A percentile compares a stretch with the other conserved stretches of the same genome.
Evolutionary conservation across 1,140 invertebrate species (phyloP).

Genomic region (Drosophila nikananu): DNA sequence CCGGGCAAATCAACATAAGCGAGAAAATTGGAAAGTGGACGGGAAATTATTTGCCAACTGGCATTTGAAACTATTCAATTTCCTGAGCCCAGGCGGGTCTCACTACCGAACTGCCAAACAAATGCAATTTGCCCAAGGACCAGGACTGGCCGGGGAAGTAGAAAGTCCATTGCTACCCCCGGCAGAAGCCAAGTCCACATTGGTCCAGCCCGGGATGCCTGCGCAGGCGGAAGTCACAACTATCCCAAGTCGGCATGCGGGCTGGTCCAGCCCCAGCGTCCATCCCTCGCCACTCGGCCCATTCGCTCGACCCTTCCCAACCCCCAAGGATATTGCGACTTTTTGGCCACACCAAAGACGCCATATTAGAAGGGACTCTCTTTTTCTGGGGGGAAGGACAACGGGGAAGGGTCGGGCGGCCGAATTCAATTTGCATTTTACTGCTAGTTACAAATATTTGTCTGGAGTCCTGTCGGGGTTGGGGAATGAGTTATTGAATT

Average conservation of each 20-base stretch:
- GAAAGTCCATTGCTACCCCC: constrained; percentile 63
- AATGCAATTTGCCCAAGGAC: constrained; percentile 61
- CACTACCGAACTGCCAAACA: constrained; percentile 41
- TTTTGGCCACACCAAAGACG: constrained; percentile 76
- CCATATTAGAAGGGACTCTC: constrained; percentile 65
- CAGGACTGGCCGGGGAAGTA: constrained; percentile 25
- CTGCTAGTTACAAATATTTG: constrained; percentile 78
- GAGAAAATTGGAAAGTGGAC: constrained; percentile 75
- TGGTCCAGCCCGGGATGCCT: constrained; percentile 35
- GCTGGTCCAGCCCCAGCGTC: constrained; percentile 12
- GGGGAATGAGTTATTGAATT: constrained; percentile 69
- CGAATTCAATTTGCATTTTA: constrained; percentile 80
- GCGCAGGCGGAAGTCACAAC: constrained; percentile 79
- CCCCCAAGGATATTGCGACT: constrained; percentile 46
- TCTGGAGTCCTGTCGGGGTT: constrained; percentile 29
- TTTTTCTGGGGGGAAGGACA: neutral
- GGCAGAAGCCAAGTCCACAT: constrained; percentile 67
- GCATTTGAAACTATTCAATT: constrained; percentile 82
- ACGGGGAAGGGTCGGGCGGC: constrained; percentile 23
- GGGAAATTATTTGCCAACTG: constrained; percentile 71
- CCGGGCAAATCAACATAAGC: constrained; percentile 64
- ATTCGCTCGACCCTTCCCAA: constrained; percentile 25
- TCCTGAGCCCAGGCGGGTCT: constrained; percentile 43
- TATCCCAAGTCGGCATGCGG: constrained; percentile 71
- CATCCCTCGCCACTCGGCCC: constrained; percentile 3